Evolutionary conservation across 2,888 invertebrate species (phyloP), one percentile per base, ranked within the genome.

Genomic region (Stratiomys singularior): DNA sequence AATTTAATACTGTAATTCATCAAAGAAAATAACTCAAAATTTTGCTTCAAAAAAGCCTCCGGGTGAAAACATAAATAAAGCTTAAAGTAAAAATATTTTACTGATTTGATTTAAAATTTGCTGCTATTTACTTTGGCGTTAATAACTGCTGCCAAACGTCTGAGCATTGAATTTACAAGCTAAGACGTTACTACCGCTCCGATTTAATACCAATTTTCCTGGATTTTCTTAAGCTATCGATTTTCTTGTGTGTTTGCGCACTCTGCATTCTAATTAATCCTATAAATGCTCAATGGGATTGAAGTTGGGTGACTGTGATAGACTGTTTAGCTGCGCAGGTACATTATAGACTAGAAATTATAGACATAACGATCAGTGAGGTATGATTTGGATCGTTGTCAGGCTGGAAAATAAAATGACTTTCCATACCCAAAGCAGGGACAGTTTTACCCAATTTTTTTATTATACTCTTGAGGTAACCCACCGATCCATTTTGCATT

Each of bases 21-120:
- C 56, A 56, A 56, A n/a, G n/a, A n/a, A n/a, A n/a, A n/a, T n/a
- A n/a, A n/a, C n/a, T n/a, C n/a, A n/a, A n/a, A 13, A 56, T 56
- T 56, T 56, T n/a, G n/a, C 56, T 13, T n/a, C 56, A 56, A 56
- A 56, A 56, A 56, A 56, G 56, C n/a, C 18, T 56, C 56, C 56
- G 56, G 7, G n/a, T n/a, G 56, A 56, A n/a, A 7, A 56, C n/a
- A 56, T 5, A 56, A 56, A 56, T 56, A 56, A 56, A 5, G 18
- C n/a, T 56, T 13, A n/a, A 56, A 56, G 56, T n/a, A 56, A 56
- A 18, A 56, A 18, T 13, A 56, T 56, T 5, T n/a, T 56, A n/a
- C 5, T n/a, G n/a, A n/a, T n/a, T n/a, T n/a, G n/a, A n/a, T n/a
- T n/a, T n/a, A n/a, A n/a, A n/a, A n/a, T n/a, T n/a, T 56, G 56